Percentiles rank a stretch among this genome's conserved stretches.
Evolutionary conservation across 2,113 vertebrate species (phyloP).

Genomic region (Euleptes europaea): DNA sequence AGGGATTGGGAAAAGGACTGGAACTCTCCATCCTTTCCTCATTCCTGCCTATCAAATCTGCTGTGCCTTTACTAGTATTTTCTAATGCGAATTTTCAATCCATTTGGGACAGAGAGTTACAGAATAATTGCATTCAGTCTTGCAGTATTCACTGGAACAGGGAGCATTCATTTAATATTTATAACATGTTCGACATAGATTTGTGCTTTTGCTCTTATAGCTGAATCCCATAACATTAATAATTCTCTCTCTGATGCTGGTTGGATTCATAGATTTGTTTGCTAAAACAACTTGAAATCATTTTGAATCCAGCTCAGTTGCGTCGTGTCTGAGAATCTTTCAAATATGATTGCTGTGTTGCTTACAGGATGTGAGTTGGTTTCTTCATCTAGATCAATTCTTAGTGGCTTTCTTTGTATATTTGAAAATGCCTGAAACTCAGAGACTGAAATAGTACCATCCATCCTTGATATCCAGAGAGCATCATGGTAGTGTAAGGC

Average conservation of each 20-base stretch:
- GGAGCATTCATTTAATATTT: constrained; percentile 12
- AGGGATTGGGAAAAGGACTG: not conserved
- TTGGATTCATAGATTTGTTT: constrained; percentile 22
- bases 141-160: not conserved
- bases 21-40: not conserved
- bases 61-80: constrained; percentile 3
- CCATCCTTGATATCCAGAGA: not conserved
- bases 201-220: constrained; percentile 1
- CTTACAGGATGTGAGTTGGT: constrained; percentile 6
- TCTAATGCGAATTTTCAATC: not conserved
- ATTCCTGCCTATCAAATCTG: not conserved
- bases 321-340: constrained; percentile 5
- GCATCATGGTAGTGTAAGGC: not conserved
- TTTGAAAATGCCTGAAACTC: not conserved
- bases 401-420: not conserved
- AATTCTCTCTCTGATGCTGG: constrained; percentile 24
- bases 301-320: not conserved
- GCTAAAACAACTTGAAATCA: constrained; percentile 29
- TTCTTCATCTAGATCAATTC: not conserved
- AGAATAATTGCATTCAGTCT: constrained; percentile 3
- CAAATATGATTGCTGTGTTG: constrained; percentile 19
- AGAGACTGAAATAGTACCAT: not conserved
- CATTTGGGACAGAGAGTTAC: not conserved
- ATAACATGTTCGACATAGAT: constrained; percentile 15
- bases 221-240: constrained; percentile 32